These are phyloP conservation scores for Oryzias celebensis DNA, from an alignment of 2,113 vertebrate species.

Conservation along the genomic window DNA sequence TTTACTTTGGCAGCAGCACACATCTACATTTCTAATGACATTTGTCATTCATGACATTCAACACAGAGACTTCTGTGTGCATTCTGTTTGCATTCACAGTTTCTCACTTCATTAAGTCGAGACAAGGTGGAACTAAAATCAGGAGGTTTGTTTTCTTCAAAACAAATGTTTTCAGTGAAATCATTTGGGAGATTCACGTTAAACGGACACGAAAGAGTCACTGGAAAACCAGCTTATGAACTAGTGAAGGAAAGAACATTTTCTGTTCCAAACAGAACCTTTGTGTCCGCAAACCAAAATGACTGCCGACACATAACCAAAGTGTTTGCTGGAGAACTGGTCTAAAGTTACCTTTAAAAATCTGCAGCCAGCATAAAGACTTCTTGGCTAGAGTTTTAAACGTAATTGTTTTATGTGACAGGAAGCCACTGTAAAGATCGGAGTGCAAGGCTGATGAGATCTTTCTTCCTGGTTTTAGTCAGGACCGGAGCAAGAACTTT, in stretches of 20 bases:
- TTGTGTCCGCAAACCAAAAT: background rate
- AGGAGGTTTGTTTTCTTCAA: slow-evolving; percentile 15
- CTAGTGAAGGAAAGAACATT: background rate
- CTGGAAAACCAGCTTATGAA: slow-evolving; percentile 13
- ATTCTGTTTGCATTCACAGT: slow-evolving; percentile 16
- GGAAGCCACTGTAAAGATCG: too few species aligned
- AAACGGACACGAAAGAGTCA: slow-evolving; percentile 12
- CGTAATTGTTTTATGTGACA: too few species aligned
- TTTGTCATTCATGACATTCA: slow-evolving; percentile 71
- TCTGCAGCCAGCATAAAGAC: background rate
- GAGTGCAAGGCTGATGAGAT: background rate
- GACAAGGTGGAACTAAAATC: slow-evolving; percentile 35
- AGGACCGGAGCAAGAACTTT: too few species aligned
- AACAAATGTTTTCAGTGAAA: slow-evolving; percentile 26
- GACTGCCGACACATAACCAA: background rate
- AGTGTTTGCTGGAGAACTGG: background rate
- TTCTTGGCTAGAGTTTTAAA: background rate
- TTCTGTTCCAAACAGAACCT: slow-evolving; percentile 2
- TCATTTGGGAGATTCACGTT: slow-evolving; percentile 14
- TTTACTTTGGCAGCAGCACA: slow-evolving; percentile 40
- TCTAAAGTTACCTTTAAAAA: background rate
- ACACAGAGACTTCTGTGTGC: slow-evolving; percentile 28
- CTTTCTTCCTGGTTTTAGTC: too few species aligned
- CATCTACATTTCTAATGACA: slow-evolving; percentile 61
- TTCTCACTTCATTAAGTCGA: slow-evolving; percentile 34